These are phyloP conservation scores for Philereme vetulata DNA, from an alignment of 2,888 invertebrate species.

Conservation along the genomic window DNA sequence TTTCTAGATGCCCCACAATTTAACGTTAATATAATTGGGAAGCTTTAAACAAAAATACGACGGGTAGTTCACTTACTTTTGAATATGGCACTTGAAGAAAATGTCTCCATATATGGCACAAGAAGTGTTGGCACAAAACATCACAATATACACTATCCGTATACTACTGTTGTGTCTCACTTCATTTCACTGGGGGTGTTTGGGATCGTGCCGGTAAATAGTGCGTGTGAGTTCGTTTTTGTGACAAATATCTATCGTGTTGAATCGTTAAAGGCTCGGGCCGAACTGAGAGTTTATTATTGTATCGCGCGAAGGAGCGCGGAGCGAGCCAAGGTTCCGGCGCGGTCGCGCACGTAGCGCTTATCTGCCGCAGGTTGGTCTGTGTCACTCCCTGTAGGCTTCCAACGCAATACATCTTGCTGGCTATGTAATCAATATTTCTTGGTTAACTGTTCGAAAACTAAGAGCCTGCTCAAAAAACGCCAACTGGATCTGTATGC, in stretches of 20 bases:
- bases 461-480: no score
- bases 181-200: constrained; percentile 48
- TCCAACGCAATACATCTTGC: no score
- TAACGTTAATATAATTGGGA: background rate
- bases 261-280: constrained; percentile 74
- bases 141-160: constrained; percentile 74
- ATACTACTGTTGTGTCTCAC: constrained; percentile 63
- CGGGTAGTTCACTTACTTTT: constrained; percentile 58
- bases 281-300: constrained; percentile 80
- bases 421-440: no score
- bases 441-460: no score
- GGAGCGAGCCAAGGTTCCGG: constrained; percentile 73
- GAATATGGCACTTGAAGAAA: constrained; percentile 54
- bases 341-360: constrained; percentile 70
- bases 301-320: constrained; percentile 76
- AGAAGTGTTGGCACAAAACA: constrained; percentile 72
- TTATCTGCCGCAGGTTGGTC: constrained; percentile 59
- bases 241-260: constrained; percentile 68
- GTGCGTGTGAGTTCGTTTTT: constrained; percentile 47
- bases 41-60: background rate
- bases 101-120: constrained; percentile 71
- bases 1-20: no score
- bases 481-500: no score
- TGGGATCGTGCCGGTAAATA: constrained; percentile 46
- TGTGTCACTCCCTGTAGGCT: constrained; percentile 9